Evolutionary conservation across 1,140 invertebrate genomes (phyloP).

Genomic region (Neodiprion virginianus): DNA sequence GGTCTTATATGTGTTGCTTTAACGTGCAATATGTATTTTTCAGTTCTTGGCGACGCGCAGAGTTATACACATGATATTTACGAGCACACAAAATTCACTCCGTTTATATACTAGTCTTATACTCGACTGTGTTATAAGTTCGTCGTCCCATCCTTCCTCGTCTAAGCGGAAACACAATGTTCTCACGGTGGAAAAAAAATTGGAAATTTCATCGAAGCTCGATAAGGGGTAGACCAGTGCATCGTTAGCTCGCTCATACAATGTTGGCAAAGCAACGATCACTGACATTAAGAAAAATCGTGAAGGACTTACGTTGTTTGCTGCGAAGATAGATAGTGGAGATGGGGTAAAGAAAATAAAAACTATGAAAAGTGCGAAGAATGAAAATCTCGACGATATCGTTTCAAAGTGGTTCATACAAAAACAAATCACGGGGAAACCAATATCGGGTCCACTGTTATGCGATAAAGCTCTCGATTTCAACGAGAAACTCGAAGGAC

Average conservation of each 20-base stretch:
- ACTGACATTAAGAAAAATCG: slow-evolving; percentile 18
- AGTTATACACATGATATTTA: too few relatives aligned
- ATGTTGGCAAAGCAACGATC: slow-evolving; percentile 21
- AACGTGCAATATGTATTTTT: too few relatives aligned
- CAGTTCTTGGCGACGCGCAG: too few relatives aligned
- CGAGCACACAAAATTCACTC: too few relatives aligned
- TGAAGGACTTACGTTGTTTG: slow-evolving; percentile 11
- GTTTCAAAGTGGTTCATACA: slow-evolving; percentile 32
- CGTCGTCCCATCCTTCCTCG: slow-evolving; percentile 14
- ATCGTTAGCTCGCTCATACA: slow-evolving; percentile 13
- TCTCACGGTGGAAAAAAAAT: slow-evolving; percentile 19
- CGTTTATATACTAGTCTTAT: too few relatives aligned
- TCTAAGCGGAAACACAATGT: slow-evolving; percentile 19
- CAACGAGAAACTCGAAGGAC: slow-evolving; percentile 14
- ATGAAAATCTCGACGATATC: slow-evolving; percentile 23
- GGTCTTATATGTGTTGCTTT: too few relatives aligned
- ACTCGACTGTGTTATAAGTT: slow-evolving; percentile 1
- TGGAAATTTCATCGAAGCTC: slow-evolving; percentile 12
- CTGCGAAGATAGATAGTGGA: slow-evolving; percentile 16
- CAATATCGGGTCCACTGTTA: slow-evolving; percentile 33
- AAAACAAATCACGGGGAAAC: slow-evolving; percentile 27
- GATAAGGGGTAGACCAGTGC: slow-evolving; percentile 8
- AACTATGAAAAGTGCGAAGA: slow-evolving; percentile 18
- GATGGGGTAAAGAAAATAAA: slow-evolving; percentile 18
- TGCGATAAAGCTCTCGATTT: slow-evolving; percentile 32